Percentiles rank a stretch among this genome's conserved stretches.
phyloP scores from a whole-genome alignment of 1,140 invertebrate species.

The Nymphalis io region DNA sequence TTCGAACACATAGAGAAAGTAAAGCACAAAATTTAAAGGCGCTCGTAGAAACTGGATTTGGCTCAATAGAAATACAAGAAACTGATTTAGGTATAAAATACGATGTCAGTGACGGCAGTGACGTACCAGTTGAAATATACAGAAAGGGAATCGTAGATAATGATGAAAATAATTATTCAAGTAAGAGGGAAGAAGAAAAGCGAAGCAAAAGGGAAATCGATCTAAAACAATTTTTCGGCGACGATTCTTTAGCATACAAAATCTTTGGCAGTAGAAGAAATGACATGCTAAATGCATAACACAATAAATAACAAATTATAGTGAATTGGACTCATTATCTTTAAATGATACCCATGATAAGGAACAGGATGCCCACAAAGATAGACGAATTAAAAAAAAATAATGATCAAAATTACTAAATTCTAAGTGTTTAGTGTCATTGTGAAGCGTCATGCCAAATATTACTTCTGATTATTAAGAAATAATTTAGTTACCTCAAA shows the following conservation, averaged over 20 bases:
- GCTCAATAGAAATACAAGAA: slow-evolving; percentile 80
- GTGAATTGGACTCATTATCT: not conserved
- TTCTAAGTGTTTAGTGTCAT: not conserved
- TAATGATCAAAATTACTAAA: not conserved
- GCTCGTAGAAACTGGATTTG: slow-evolving; percentile 63
- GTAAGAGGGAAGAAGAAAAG: slow-evolving; percentile 53
- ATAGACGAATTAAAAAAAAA: slow-evolving; percentile 43
- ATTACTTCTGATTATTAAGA: not conserved
- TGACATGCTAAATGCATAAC: not conserved
- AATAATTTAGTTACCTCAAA: not conserved
- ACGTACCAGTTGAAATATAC: slow-evolving; percentile 79
- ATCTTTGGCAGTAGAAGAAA: slow-evolving; percentile 44
- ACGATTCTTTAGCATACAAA: slow-evolving; percentile 68
- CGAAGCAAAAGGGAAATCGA: slow-evolving; percentile 67
- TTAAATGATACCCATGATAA: not conserved
- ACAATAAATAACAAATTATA: not conserved
- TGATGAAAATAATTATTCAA: slow-evolving; percentile 72
- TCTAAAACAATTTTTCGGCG: slow-evolving; percentile 66
- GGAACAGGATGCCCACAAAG: not conserved
- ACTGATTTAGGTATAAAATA: slow-evolving; percentile 80
- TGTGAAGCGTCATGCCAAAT: slow-evolving; percentile 1
- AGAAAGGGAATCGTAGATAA: slow-evolving; percentile 82
- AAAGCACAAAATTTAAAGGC: slow-evolving; percentile 64
- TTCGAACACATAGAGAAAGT: slow-evolving; percentile 44
- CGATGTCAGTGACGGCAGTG: slow-evolving; percentile 78